Base-by-base conservation (phyloP, 2,888 invertebrate genomes). In the Amiota minor region DNA sequence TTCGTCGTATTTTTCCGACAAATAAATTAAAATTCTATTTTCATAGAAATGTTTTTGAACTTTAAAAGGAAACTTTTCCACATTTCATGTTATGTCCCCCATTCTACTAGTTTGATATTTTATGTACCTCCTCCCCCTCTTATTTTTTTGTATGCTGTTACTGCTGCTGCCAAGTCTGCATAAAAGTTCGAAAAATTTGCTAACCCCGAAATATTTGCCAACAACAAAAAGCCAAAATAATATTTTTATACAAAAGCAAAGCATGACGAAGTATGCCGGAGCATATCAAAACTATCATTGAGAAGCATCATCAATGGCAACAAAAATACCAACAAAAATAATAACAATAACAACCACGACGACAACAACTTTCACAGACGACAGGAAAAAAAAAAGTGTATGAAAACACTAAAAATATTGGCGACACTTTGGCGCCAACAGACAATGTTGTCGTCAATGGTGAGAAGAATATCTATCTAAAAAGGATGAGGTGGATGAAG, bases 401-500 rank as follows among this genome's bases (percentile, higher is more conserved):
- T 46, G 72, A 75, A 75, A 73, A 20, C 61, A 70, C 79, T 77
- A 75, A 77, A 81, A 79, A 79, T 76, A 80, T 78, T 77, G 84
- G 84, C 83, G 83, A 78, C 83, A 78, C 70, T 77, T 76, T 80
- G 83, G 71, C 82, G 84, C 67, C 67, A 67, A 50, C 67, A 67
- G 67, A 65, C 65, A 46, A 18, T 47, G 35, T 35, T 10, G 62
- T 14, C 16, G 67, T 20, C 50, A 59, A 18, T 20, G 20, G 18
- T 18, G 18, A 18, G 16, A 9, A 18, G 59, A 18, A 18, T 18
- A 10, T 11, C 59, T 18, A 10, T 11, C 59, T 35, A 6, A 6
- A 8, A 35, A 35, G 35, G 35, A 35, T 35, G 35, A 35, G 35
- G 35, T 6, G 35, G 6, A 35, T 6, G 1, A 1, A 23, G 3